phyloP scores from a whole-genome alignment of 2,888 invertebrate genomes.

The Halocaridina rubra region DNA sequence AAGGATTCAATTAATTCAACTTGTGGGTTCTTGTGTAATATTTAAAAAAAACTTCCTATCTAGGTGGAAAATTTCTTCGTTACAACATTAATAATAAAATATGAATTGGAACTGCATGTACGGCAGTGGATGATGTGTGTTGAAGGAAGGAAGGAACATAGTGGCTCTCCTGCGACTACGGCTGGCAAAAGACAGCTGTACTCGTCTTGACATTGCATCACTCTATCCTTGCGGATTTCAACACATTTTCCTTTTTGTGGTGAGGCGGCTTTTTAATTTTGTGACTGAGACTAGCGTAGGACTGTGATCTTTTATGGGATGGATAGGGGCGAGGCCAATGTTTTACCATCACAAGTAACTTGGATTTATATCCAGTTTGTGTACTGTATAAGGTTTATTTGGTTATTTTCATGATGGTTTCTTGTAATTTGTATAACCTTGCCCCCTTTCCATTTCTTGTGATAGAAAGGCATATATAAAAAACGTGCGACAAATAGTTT shows the following conservation, averaged over 20 bases:
- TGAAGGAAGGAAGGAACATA: background rate
- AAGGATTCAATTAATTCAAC: slow-evolving; percentile 26
- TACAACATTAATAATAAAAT: too few species aligned
- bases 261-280: slow-evolving; percentile 49
- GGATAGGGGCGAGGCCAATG: background rate
- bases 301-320: slow-evolving; percentile 37
- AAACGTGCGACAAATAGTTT: background rate
- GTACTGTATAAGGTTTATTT: background rate
- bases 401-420: background rate
- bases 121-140: slow-evolving; percentile 49
- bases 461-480: slow-evolving; percentile 25
- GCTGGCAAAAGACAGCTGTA: too few species aligned
- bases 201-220: too few species aligned
- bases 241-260: slow-evolving; percentile 25
- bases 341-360: background rate
- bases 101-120: slow-evolving; percentile 9
- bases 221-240: background rate
- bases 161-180: background rate
- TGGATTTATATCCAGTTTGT: background rate
- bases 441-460: slow-evolving; percentile 33
- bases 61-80: slow-evolving; percentile 12
- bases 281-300: background rate
- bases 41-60: slow-evolving; percentile 27
- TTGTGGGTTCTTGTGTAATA: slow-evolving; percentile 55
- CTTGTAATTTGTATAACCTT: background rate